A percentile compares a stretch with the other conserved stretches of the same genome.
Conservation (phyloP, 2,888 invertebrate genomes). For the Acrobasis consociella region DNA sequence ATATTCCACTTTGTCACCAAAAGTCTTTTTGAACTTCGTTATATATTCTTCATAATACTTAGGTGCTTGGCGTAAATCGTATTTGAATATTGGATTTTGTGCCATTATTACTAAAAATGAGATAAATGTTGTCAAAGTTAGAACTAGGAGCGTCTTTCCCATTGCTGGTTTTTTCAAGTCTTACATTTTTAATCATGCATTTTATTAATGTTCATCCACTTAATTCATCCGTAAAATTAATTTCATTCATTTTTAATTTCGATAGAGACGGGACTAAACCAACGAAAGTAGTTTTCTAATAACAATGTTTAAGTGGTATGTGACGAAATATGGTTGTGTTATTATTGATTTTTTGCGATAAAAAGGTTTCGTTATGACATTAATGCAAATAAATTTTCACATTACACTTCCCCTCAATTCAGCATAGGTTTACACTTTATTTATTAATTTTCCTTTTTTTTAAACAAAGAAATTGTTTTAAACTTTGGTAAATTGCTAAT, state of each 20-base stretch:
- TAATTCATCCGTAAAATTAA: constrained; percentile 3
- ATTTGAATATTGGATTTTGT: constrained; percentile 28
- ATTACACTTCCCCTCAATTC: no score
- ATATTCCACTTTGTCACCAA: constrained; percentile 45
- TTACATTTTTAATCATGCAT: not conserved
- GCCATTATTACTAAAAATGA: not conserved
- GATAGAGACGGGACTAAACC: not conserved
- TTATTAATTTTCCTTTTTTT: no score
- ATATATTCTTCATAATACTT: constrained; percentile 39
- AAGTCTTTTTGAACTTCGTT: constrained; percentile 45
- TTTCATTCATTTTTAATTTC: not conserved
- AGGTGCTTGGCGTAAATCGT: constrained; percentile 40
- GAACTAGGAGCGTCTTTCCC: not conserved
- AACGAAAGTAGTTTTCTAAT: not conserved
- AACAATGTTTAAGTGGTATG: no score
- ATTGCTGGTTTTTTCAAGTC: not conserved
- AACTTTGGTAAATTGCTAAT: no score
- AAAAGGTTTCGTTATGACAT: no score
- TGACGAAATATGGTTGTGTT: no score
- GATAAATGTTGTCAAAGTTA: not conserved
- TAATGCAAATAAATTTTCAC: no score
- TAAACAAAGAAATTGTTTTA: no score
- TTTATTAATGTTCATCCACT: not conserved
- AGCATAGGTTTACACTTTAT: no score
- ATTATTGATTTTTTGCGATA: no score